These are phyloP conservation scores for Agrotis clavis DNA, from an alignment of 2,888 invertebrate genomes.

Conservation along the genomic window DNA sequence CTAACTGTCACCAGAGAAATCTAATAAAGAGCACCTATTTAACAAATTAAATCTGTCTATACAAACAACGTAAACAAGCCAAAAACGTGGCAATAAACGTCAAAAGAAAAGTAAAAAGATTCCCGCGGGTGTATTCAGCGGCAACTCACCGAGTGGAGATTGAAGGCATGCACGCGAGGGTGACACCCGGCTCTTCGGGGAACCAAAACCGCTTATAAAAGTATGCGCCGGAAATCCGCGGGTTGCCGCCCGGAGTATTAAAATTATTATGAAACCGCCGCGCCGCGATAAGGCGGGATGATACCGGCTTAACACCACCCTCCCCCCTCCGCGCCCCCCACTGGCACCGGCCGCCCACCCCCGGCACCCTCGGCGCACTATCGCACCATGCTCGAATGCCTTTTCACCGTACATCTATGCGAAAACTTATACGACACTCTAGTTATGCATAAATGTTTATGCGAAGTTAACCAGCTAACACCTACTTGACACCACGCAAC, in stretches of 20 bases:
- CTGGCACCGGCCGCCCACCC: slow-evolving; percentile 60
- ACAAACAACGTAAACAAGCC: slow-evolving; percentile 66
- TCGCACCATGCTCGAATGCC: slow-evolving; percentile 84
- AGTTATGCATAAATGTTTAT: slow-evolving; percentile 81
- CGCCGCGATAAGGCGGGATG: slow-evolving; percentile 86
- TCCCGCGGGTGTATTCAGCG: slow-evolving; percentile 82
- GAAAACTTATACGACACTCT: slow-evolving; percentile 80
- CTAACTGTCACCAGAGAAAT: slow-evolving; percentile 56
- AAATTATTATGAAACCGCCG: slow-evolving; percentile 90
- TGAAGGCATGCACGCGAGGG: slow-evolving; percentile 83
- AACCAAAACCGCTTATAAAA: slow-evolving; percentile 83
- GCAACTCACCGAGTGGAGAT: slow-evolving; percentile 73
- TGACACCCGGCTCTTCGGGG: slow-evolving; percentile 78
- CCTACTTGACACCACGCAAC: slow-evolving; percentile 33
- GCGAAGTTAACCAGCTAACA: slow-evolving; percentile 61
- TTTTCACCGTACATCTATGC: slow-evolving; percentile 84
- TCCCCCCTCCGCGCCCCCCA: slow-evolving; percentile 69
- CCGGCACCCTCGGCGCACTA: slow-evolving; percentile 78
- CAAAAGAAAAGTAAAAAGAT: slow-evolving; percentile 78
- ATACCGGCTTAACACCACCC: slow-evolving; percentile 84
- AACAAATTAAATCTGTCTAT: slow-evolving; percentile 64
- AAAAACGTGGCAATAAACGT: slow-evolving; percentile 73
- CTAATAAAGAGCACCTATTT: slow-evolving; percentile 63
- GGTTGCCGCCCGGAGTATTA: slow-evolving; percentile 82
- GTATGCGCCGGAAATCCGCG: slow-evolving; percentile 81